Percentiles rank a stretch among this genome's conserved stretches.
Conservation (phyloP, 2,113 vertebrate genomes). For the Podarcis cretensis region DNA sequence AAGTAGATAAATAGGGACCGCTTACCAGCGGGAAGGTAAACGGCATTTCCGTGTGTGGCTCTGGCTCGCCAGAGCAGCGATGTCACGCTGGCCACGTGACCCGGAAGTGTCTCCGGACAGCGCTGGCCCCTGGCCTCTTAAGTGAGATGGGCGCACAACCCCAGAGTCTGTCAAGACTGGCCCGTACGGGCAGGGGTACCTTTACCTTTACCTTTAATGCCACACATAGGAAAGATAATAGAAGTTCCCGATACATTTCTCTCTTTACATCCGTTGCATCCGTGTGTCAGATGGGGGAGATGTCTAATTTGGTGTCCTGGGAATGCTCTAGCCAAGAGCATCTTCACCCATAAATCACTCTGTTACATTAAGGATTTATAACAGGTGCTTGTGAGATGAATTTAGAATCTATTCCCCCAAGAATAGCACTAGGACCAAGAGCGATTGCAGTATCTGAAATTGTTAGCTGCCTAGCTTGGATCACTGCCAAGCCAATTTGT, state of each 20-base stretch:
- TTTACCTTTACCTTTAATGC: too few species aligned
- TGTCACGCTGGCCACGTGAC: too few species aligned
- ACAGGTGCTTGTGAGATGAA: not conserved
- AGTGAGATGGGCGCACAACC: too few species aligned
- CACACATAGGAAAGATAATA: not conserved
- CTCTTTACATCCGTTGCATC: not conserved
- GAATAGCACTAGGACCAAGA: not conserved
- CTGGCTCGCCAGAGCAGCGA: too few species aligned
- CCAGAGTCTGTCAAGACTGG: too few species aligned
- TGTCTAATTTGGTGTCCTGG: not conserved
- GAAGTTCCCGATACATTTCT: not conserved
- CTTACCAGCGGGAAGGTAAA: too few species aligned
- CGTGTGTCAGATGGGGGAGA: not conserved
- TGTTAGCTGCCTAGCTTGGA: not conserved
- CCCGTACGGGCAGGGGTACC: too few species aligned
- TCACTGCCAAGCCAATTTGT: not conserved
- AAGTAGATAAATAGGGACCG: too few species aligned
- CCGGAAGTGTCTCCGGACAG: too few species aligned
- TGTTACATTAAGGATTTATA: conserved; percentile 18
- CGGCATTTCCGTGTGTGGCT: too few species aligned
- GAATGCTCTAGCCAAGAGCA: conserved; percentile 12
- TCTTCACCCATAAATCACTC: conserved; percentile 17
- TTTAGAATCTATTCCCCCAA: not conserved
- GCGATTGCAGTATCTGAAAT: not conserved
- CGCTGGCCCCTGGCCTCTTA: too few species aligned